Evolutionary conservation across 2,888 invertebrate species (phyloP), one percentile per base, ranked within the genome.

Genomic region (Caenorhabditis sp.): DNA sequence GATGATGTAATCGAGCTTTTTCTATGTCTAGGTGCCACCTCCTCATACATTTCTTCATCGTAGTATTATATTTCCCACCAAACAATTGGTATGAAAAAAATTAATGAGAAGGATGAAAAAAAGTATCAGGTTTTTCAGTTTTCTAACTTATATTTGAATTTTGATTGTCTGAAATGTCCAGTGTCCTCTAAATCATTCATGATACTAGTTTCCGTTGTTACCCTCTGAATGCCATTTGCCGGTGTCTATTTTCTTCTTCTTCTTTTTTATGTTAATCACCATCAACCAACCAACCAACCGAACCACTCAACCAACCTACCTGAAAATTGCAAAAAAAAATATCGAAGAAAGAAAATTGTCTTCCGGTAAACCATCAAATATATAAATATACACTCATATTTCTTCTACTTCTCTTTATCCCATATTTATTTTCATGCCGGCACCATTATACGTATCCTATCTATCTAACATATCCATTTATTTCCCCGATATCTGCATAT

Each of bases 121-220:
- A 31, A 31, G 31, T 31, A 31, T 31, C 31, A 31, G 31, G 31
- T 31, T 31, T 10, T 31, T 31, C 5, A 10, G 4, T 31, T 31
- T 43, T 43, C n/a, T n/a, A n/a, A n/a, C n/a, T 43, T 43, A 10
- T 43, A 10, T 14, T 2, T 43, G 43, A 43, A 43, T 43, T 43
- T 43, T 43, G 14, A 43, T 31, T 31, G 31, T 31, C 31, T 31
- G 31, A 31, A 31, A 31, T 31, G 31, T 4, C 31, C 31, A 31
- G 31, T 31, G 31, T 31, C 31, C 31, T 31, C 31, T 31, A 68
- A 73, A 68, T 73, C 73, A 73, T 73, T 73, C 73, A 73, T 68
- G 65, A 73, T 73, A 68, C 73, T 68, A 65, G 73, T 73, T 73
- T 73, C 73, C 73, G 68, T 73, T 73, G 73, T 69, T 65, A 68